Base-by-base conservation (phyloP, 1,140 invertebrate species). In the Limonius californicus region DNA sequence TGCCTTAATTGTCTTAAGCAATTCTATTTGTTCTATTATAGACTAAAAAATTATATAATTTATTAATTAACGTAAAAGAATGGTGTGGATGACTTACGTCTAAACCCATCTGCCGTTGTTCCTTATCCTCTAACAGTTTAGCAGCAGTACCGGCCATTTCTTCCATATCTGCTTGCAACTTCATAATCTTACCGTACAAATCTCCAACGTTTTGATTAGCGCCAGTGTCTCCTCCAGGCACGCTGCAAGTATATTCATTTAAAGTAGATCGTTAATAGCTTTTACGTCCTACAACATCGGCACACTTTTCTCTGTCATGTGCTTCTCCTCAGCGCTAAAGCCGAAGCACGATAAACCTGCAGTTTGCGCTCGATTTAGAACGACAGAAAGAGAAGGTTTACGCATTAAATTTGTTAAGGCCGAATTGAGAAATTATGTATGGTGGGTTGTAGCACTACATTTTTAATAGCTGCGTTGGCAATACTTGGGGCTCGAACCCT, bases 1-100 rank as follows among this genome's bases (percentile, higher is more conserved):
- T 15, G 87, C 81, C 76, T 89, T 87, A 0, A 72, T 60, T 0
- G 70, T 72, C 60, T 75, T 77, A 30, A 77, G 61, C 7, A 76
- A 32, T 60, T 77, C 74, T 7, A 76, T 70, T 64, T 76, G 69
- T 61, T 76, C 74, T n/a, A 67, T 43, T 21, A 76, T 54, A 3
- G 65, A 32, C 71, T 74, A 18, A 3, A 50, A 50, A 18, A 45
- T 45, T n/a, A 7, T 32, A 32, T 32, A 6, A 32, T 32, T 32
- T 32, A 6, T 32, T 32, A 6, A 4, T 32, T n/a, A n/a, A n/a
- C 27, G 4, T 6, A 32, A 32, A 6, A 32, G 4, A 6, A 6
- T 32, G n/a, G 43, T 7, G n/a, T 45, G 7, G 7, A 15, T 54
- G 1, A n/a, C n/a, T 61, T 61, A 74, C 66, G 18, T 74, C 70